Conservation (phyloP, 2,888 invertebrate genomes). For the Ophion obscuratus region DNA sequence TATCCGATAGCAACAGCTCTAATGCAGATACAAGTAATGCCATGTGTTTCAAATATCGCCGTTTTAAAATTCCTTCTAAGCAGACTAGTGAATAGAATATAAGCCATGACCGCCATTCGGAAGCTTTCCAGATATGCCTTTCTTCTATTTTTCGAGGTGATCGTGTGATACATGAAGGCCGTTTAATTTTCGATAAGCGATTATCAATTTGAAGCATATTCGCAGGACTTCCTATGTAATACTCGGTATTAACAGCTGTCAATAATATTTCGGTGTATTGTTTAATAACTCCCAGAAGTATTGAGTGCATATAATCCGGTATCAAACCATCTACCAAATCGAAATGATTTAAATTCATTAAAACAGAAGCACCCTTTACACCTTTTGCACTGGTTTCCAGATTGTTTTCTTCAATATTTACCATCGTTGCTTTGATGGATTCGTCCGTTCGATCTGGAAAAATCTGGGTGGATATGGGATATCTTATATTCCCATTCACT, state of each 20-base stretch:
- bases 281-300: constrained; percentile 56
- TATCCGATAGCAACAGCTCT: constrained; percentile 14
- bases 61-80: constrained; percentile 5
- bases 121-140: constrained; percentile 60
- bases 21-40: constrained; percentile 20
- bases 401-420: constrained; percentile 2
- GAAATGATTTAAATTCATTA: constrained; percentile 62
- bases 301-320: constrained; percentile 66
- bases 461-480: constrained; percentile 16
- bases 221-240: constrained; percentile 49
- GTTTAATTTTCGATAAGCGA: constrained; percentile 51
- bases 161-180: constrained; percentile 50
- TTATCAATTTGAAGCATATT: constrained; percentile 40
- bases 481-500: constrained; percentile 36
- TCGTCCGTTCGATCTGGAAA: constrained; percentile 36
- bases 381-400: constrained; percentile 33
- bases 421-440: not conserved
- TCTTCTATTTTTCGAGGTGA: constrained; percentile 42
- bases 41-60: not conserved
- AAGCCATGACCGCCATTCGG: constrained; percentile 63
- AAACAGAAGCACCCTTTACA: constrained; percentile 44
- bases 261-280: constrained; percentile 27
- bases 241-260: constrained; percentile 1
- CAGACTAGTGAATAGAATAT: not conserved
- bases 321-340: constrained; percentile 63